A percentile compares a stretch with the other conserved stretches of the same genome.
Conservation (phyloP, 1,140 invertebrate genomes). For the Drosophila rufa region DNA sequence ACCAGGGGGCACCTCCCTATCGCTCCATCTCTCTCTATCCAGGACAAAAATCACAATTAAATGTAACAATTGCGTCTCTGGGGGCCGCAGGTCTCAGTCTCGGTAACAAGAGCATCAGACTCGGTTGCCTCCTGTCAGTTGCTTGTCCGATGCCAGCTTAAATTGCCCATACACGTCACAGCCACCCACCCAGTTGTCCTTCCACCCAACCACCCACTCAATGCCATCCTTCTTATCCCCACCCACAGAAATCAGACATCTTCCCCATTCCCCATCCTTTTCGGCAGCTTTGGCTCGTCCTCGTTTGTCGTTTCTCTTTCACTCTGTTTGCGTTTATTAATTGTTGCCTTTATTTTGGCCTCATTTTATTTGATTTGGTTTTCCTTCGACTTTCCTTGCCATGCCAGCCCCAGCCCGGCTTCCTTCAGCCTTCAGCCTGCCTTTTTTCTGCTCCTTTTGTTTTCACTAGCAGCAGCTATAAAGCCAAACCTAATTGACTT, state of each 20-base stretch:
- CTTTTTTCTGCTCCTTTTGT: slow-evolving; percentile 63
- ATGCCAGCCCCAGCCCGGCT: neutral
- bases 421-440: slow-evolving; percentile 15
- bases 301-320: slow-evolving; percentile 53
- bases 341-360: slow-evolving; percentile 80
- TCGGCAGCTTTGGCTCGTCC: slow-evolving; percentile 56
- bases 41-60: slow-evolving; percentile 82
- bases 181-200: slow-evolving; percentile 30
- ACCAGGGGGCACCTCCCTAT: neutral
- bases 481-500: slow-evolving; percentile 84
- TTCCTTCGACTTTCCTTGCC: slow-evolving; percentile 44
- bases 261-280: slow-evolving; percentile 38
- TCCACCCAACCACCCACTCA: slow-evolving; percentile 1
- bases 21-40: neutral
- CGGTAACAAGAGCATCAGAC: slow-evolving; percentile 44
- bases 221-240: slow-evolving; percentile 13
- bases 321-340: slow-evolving; percentile 79
- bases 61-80: slow-evolving; percentile 82
- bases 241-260: slow-evolving; percentile 16
- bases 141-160: slow-evolving; percentile 82
- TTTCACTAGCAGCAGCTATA: slow-evolving; percentile 73
- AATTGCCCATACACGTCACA: slow-evolving; percentile 82
- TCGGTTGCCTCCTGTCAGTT: slow-evolving; percentile 63
- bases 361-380: slow-evolving; percentile 83
- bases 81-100: slow-evolving; percentile 59